Evolutionary conservation across 2,113 vertebrate species (phyloP), one percentile per base, ranked within the genome.

Genomic region (Trogon surrucura): DNA sequence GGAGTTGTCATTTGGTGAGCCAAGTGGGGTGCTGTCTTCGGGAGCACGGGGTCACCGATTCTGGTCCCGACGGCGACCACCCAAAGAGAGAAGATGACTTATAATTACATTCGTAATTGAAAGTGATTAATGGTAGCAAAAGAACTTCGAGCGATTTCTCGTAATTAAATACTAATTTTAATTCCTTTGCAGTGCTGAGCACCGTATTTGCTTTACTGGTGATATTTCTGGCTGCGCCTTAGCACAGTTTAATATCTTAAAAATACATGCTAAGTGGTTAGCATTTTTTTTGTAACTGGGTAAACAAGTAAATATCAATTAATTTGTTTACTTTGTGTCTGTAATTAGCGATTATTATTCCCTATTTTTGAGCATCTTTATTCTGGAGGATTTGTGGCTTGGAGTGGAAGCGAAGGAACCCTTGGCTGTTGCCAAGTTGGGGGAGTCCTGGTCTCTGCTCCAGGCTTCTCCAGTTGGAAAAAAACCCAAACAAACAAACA

Each of bases 131-230:
- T 97, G 96, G 96, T 57, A 97, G 96, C 85, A 70, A 97, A 96
- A 97, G 96, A 97, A 97, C 97, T 97, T 97, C 20, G 21, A 97
- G 97, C 96, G 22, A 94, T 97, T 97, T 97, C 91, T 96, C 47
- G 89, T 96, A 97, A 97, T 97, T 97, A 97, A 96, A 96, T 89
- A 96, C 94, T 97, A 94, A 97, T 97, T 96, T 96, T 90, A 95
- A 96, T 96, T 97, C 96, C 95, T 97, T 96, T 95, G 96, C 97
- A 85, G 89, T 78, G 94, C 95, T 0, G 73, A 96, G 92, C 93
- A 65, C 95, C 94, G 64, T 97, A 17, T 97, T 97, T 97, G 97
- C 96, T 97, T 97, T 97, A 3, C 87, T 93, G 93, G 92, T 74
- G 94, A 80, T 97, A 97, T 97, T 97, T 97, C 85, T 94, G 96